Conservation (phyloP, 1,140 invertebrate species). For the Atta cephalotes region DNA sequence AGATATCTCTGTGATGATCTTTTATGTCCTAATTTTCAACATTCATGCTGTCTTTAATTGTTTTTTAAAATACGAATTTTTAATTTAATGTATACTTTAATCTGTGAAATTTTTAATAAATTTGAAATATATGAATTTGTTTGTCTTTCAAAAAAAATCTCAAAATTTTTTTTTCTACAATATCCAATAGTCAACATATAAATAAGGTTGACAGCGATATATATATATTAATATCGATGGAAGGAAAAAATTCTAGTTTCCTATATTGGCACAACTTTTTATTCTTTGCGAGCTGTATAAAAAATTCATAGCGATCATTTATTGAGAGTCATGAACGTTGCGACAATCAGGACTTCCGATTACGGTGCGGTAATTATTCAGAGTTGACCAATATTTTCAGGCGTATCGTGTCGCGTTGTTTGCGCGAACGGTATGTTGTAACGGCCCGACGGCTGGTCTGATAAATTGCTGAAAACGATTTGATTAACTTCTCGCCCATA, state of each 20-base stretch:
- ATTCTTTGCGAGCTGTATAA: background rate
- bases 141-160: background rate
- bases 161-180: background rate
- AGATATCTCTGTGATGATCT: too few species aligned
- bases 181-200: background rate
- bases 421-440: conserved; percentile 20
- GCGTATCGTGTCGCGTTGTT: conserved; percentile 36
- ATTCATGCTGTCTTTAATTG: background rate
- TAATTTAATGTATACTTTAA: background rate
- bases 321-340: background rate
- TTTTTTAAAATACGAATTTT: background rate
- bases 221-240: background rate
- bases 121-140: background rate
- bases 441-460: conserved; percentile 24
- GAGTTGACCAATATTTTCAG: conserved; percentile 52
- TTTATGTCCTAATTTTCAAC: too few species aligned
- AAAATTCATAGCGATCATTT: background rate
- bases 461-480: conserved; percentile 76
- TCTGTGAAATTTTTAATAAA: background rate
- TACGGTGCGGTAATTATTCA: conserved; percentile 65
- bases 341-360: conserved; percentile 44
- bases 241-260: too few species aligned
- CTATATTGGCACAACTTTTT: background rate
- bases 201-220: background rate
- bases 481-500: conserved; percentile 74